Evolutionary conservation across 2,113 vertebrate species (phyloP), one percentile per base, ranked within the genome.

Genomic region (Calyptommatus sinebrachiatus): DNA sequence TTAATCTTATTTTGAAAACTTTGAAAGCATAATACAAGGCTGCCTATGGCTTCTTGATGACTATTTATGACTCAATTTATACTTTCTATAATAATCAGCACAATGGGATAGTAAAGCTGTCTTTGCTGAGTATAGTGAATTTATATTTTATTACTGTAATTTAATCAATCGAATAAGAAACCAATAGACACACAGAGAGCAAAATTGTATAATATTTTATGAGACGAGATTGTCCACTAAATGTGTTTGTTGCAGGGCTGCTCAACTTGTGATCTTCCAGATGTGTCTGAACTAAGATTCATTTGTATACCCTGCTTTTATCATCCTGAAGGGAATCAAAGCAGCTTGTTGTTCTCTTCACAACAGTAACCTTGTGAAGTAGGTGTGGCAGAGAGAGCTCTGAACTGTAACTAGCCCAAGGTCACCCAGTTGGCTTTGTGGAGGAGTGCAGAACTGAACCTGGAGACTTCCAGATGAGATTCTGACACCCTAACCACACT

Each of bases 11-110:
- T 71, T 82, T 71, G 81, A 77, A 87, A 81, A 84, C 75, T 88
- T 89, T 84, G 85, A 85, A 88, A 60, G 53, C 90, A 84, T 82
- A 88, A 84, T 88, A 87, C 80, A 35, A 66, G 83, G 73, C 41
- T 84, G 83, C 73, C 72, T 79, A 26, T 85, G 80, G 80, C 78
- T 93, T 93, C 88, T 83, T 89, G 62, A 91, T 88, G 88, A 90
- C 86, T 88, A 82, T 84, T 89, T 90, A 93, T 35, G 76, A 86
- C 83, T 88, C 87, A 91, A 92, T 93, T 90, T 90, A 88, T 81
- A 84, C 66, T 83, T 88, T 90, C 88, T 90, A 85, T 88, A 85
- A 91, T 93, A 91, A 92, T 95, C 93, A 92, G 93, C 88, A 90
- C 89, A 92, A 89, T 83, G 89, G 86, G 85, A 84, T 83, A 85